Base-by-base conservation (phyloP, 2,888 invertebrate genomes). In the Conops quadrifasciatus region DNA sequence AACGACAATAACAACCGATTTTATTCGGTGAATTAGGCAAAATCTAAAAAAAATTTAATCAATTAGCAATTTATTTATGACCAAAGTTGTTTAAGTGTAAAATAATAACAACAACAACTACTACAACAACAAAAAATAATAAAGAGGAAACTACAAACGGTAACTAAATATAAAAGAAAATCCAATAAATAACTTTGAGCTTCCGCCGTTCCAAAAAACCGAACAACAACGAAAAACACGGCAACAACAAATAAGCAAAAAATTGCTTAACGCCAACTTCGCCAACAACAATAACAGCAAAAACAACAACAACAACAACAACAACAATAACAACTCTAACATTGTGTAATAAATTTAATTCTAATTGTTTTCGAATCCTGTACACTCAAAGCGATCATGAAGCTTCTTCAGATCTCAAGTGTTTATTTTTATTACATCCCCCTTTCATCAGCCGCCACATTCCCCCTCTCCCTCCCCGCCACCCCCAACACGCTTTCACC, bases 41-140 rank as follows among this genome's bases (percentile, higher is more conserved):
- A n/a, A n/a, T n/a, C 9, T 36, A 36, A 56, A 24, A 56, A 19
- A 26, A 26, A 24, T 26, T 7, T 16, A 56, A 24, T 56, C 56
- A 56, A 56, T 56, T 56, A 13, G 16, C 56, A 5, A 24, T 56
- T 56, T 56, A 56, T 56, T 56, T 56, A 56, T 24, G 56, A 13
- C 24, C 28, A 26, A 36, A 2, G 9, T 19, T 56, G 15, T 56
- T n/a, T 36, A 36, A 36, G 36, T 36, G 9, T 36, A 9, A 4
- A 9, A 36, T 36, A 36, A 9, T 9, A 36, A 36, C 36, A 36
- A 36, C 36, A 36, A 36, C 4, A 36, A 9, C 36, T 7, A 36
- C 36, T 7, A 36, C 36, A 36, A 36, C 36, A 36, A 36, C 36
- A 36, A 36, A 7, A 36, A 36, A 4, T n/a, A n/a, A 56, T 15